Conservation (phyloP, 1,140 invertebrate genomes). For the Cotesia vestalis region DNA sequence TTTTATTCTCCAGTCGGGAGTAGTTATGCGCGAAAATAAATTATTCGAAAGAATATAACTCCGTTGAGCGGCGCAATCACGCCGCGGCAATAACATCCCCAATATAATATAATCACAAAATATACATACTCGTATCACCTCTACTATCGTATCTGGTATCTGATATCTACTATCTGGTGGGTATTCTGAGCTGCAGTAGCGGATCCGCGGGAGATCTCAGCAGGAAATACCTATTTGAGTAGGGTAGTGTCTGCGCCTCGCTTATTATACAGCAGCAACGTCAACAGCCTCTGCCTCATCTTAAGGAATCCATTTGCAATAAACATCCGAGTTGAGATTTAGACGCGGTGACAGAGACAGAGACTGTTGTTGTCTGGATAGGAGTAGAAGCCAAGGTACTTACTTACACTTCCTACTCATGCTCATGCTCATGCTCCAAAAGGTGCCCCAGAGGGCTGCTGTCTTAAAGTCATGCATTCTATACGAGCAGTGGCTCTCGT, state of each 20-base stretch:
- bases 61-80: conserved; percentile 52
- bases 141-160: neutral
- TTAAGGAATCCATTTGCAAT: conserved; percentile 67
- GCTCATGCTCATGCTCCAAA: conserved; percentile 45
- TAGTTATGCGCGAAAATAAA: conserved; percentile 45
- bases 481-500: conserved; percentile 56
- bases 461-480: conserved; percentile 65
- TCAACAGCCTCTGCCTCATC: conserved; percentile 53
- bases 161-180: neutral
- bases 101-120: conserved; percentile 25
- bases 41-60: conserved; percentile 52
- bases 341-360: conserved; percentile 42
- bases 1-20: neutral
- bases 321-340: conserved; percentile 65
- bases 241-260: conserved; percentile 42
- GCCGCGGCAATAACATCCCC: conserved; percentile 55
- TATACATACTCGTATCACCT: no score
- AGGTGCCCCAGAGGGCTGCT: conserved; percentile 52
- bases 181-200: neutral
- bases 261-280: no score
- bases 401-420: conserved; percentile 48
- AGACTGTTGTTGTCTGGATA: conserved; percentile 20
- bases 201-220: conserved; percentile 14
- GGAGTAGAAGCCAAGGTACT: conserved; percentile 52
- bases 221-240: conserved; percentile 58